Evolutionary conservation across 2,888 invertebrate genomes (phyloP).

Genomic region (Sisyra terminalis): DNA sequence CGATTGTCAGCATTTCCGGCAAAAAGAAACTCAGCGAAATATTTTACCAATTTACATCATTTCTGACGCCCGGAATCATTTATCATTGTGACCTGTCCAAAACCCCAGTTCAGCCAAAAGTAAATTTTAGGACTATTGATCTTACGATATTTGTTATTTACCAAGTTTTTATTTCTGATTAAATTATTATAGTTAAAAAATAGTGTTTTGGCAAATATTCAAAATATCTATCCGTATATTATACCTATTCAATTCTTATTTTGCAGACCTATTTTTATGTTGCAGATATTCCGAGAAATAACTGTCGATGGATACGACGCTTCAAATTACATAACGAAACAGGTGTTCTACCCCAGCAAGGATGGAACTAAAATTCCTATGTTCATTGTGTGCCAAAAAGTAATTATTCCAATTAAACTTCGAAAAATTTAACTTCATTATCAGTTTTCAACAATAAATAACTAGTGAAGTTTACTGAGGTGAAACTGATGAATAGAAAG

Average conservation of each 20-base stretch:
- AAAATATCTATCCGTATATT: no score
- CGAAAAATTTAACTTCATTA: no score
- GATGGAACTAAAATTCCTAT: conserved; percentile 91
- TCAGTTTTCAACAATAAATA: no score
- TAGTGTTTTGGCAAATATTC: no score
- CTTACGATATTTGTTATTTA: conserved; percentile 2
- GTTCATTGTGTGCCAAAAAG: conserved; percentile 79
- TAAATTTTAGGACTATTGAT: conserved; percentile 20
- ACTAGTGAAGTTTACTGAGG: no score
- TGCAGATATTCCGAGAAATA: conserved; percentile 68
- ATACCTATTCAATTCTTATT: no score
- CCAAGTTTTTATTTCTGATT: conserved; percentile 5
- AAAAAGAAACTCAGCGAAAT: conserved; percentile 74
- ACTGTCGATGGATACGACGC: conserved; percentile 69
- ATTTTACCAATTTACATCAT: conserved; percentile 89
- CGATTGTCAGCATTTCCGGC: conserved; percentile 69
- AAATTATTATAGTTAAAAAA: no score
- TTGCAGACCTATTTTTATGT: conserved; percentile 7
- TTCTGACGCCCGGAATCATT: conserved; percentile 76
- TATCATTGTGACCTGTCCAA: conserved; percentile 70
- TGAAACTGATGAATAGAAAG: no score
- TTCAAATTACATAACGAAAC: conserved; percentile 62
- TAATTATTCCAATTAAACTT: no score
- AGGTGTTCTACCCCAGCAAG: conserved; percentile 84
- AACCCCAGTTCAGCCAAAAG: conserved; percentile 41